Evolutionary conservation across 2,888 invertebrate genomes (phyloP), one percentile per base, ranked within the genome.

Genomic region (Molorchus minor): DNA sequence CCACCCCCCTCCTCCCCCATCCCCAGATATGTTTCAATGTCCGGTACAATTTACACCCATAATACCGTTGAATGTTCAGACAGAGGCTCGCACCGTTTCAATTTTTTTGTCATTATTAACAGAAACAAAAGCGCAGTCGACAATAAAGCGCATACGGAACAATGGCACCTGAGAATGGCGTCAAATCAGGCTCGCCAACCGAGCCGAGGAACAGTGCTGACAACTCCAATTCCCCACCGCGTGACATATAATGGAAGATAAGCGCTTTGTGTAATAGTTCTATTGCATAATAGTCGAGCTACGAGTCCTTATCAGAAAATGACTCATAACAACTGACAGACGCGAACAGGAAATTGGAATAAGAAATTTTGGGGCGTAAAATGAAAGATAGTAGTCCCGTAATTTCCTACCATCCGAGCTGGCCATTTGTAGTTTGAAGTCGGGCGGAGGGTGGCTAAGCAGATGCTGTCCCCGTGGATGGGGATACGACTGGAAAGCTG

Each of bases 331-430:
- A 86, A 86, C 87, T 80, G 80, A 80, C 80, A 80, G 80, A 80
- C 80, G 80, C 80, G 80, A 80, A 80, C 79, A 77, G 80, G 87
- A 87, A 87, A 87, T 87, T 87, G 87, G 87, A 87, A 87, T 87
- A 87, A 87, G 87, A 87, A 87, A 87, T 87, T 87, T 87, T 86
- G 85, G 87, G 87, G 87, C 87, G 87, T 87, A 87, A 87, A 87
- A 87, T 87, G 87, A 87, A 87, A 87, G 87, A 87, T 87, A 87
- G 87, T 86, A 85, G 86, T 85, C 85, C 86, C 83, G 87, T 87
- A 87, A 87, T 87, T 87, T 87, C 87, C 87, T 87, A 85, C 77
- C 76, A 77, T 77, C 75, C 65, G 70, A 72, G 67, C 65, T 68
- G 73, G 69, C 68, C 74, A 75, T 74, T 75, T 74, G 73, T 75